phyloP scores from a whole-genome alignment of 2,113 vertebrate genomes.

The Oostethus manadensis region DNA sequence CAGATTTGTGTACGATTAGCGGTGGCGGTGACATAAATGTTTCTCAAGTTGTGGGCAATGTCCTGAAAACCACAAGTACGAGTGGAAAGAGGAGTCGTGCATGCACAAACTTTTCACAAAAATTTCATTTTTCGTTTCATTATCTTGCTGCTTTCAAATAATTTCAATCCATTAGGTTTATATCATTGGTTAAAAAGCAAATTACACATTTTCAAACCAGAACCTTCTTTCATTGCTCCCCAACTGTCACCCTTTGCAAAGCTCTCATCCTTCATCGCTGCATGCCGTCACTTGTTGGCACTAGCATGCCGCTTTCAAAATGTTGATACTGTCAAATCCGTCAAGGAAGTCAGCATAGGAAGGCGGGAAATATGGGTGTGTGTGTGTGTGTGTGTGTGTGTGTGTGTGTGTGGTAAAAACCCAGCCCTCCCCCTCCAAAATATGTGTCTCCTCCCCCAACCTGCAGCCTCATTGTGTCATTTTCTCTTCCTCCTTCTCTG shows the following conservation, averaged over 20 bases:
- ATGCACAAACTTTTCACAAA: not conserved
- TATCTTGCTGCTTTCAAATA: not conserved
- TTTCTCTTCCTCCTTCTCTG: not conserved
- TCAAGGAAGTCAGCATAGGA: slow-evolving; percentile 55
- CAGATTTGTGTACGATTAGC: slow-evolving; percentile 25
- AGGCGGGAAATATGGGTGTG: slow-evolving; percentile 51
- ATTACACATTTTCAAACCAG: not conserved
- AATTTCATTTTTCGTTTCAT: not conserved
- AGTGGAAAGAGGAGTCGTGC: not conserved
- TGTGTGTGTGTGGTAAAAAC: slow-evolving; percentile 29
- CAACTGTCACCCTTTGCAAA: not conserved
- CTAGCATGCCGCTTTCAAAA: slow-evolving; percentile 30
- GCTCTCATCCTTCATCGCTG: slow-evolving; percentile 8
- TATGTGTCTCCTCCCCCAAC: slow-evolving; percentile 29
- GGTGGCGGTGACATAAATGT: not conserved
- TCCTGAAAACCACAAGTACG: not conserved
- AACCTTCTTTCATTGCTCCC: not conserved
- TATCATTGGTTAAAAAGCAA: no score
- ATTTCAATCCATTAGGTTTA: not conserved
- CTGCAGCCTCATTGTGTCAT: slow-evolving; percentile 1
- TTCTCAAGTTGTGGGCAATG: not conserved
- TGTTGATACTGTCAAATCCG: slow-evolving; percentile 50
- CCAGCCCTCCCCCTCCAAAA: not conserved
- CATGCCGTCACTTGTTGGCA: slow-evolving; percentile 31
- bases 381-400: slow-evolving; percentile 15